Conservation (phyloP, 2,113 vertebrate species). For the Phyllostomus hastatus region DNA sequence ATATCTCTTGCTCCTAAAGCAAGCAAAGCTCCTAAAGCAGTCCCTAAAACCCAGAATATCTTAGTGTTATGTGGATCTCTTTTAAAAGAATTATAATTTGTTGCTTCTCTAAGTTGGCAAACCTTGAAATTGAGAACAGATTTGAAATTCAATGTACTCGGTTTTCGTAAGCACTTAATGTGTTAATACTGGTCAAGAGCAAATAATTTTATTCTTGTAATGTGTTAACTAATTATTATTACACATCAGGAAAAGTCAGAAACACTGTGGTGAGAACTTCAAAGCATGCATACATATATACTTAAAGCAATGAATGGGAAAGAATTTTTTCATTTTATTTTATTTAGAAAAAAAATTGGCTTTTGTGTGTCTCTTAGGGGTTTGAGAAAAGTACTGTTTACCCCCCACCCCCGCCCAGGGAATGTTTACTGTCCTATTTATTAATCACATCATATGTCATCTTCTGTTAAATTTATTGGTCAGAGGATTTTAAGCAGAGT, state of each 20-base stretch:
- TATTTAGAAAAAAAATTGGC: slow-evolving; percentile 30
- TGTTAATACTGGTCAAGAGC: neutral
- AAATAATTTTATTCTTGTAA: slow-evolving; percentile 23
- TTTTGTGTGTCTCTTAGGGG: neutral
- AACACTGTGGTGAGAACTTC: slow-evolving; percentile 23
- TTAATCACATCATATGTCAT: neutral
- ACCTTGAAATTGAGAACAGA: slow-evolving; percentile 25
- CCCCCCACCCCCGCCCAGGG: neutral
- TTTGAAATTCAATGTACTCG: slow-evolving; percentile 24
- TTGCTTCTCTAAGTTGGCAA: neutral
- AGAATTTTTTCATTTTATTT: slow-evolving; percentile 6
- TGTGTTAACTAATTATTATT: slow-evolving; percentile 22
- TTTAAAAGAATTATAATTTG: neutral
- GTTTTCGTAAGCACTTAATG: neutral
- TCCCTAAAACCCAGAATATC: neutral
- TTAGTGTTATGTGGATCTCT: neutral
- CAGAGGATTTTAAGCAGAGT: neutral
- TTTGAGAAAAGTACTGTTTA: neutral
- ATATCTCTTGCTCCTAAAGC: neutral
- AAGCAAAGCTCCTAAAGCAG: too few relatives aligned
- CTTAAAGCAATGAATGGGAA: neutral
- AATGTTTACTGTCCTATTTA: slow-evolving; percentile 2
- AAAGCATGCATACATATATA: neutral
- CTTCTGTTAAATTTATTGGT: neutral
- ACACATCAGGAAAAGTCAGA: slow-evolving; percentile 17